A percentile compares a stretch with the other conserved stretches of the same genome.
Conservation (phyloP, 2,113 vertebrate genomes). For the Formicarius rufipectus region DNA sequence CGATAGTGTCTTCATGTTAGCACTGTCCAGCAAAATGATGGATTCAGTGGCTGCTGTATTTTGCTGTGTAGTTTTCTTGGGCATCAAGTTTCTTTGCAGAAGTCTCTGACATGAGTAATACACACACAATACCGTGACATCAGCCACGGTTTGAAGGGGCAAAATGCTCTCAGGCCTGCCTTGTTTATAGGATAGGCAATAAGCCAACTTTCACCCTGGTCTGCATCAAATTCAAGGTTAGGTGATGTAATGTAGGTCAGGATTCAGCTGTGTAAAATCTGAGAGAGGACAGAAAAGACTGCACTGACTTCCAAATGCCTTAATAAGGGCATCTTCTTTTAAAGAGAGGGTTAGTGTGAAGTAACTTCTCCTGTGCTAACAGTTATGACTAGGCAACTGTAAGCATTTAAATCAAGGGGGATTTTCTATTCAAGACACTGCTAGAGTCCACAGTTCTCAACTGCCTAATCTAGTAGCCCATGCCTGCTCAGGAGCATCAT, state of each 20-base stretch:
- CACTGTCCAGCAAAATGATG: background rate
- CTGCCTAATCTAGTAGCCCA: background rate
- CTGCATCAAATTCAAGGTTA: constrained; percentile 39
- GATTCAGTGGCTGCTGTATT: background rate
- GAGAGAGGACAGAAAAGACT: constrained; percentile 21
- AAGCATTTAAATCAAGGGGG: constrained; percentile 47
- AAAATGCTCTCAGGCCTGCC: background rate
- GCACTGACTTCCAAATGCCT: constrained; percentile 49
- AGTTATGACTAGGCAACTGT: constrained; percentile 55
- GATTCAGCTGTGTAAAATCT: constrained; percentile 33
- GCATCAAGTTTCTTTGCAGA: background rate
- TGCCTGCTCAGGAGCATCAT: background rate
- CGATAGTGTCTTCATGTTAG: background rate
- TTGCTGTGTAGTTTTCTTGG: background rate
- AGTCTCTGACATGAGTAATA: background rate
- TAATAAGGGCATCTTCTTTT: constrained; percentile 64
- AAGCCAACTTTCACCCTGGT: constrained; percentile 46
- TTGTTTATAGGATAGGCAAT: constrained; percentile 34
- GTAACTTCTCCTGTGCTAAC: constrained; percentile 26
- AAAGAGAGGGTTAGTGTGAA: constrained; percentile 4
- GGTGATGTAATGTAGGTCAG: constrained; percentile 16
- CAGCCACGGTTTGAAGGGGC: background rate
- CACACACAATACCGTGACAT: background rate
- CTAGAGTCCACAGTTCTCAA: background rate
- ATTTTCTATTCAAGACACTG: constrained; percentile 31